Conservation (phyloP, 2,888 invertebrate genomes). For the Metacarcinus magister region DNA sequence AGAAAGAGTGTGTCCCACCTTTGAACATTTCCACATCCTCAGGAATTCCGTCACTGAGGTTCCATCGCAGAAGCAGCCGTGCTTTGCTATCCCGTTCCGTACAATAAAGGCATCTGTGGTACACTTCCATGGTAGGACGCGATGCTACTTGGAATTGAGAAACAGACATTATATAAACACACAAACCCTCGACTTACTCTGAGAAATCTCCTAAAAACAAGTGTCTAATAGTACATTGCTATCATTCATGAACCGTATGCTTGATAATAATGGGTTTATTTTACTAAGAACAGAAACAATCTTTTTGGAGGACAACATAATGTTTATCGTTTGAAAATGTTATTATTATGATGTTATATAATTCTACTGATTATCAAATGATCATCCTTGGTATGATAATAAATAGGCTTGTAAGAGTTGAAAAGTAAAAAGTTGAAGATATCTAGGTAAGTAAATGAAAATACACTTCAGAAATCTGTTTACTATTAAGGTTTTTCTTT, state of each 20-base stretch:
- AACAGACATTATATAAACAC: too few species aligned
- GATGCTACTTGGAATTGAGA: too few species aligned
- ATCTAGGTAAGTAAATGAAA: too few species aligned
- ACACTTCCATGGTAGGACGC: neutral
- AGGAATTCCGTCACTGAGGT: neutral
- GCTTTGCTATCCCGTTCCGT: neutral
- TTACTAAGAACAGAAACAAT: too few species aligned
- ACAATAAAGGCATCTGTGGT: constrained; percentile 56
- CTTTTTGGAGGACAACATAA: too few species aligned
- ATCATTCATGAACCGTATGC: too few species aligned
- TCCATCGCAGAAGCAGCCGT: neutral
- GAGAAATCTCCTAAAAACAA: too few species aligned
- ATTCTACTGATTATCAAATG: neutral
- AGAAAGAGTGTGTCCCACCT: neutral
- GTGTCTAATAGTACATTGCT: too few species aligned
- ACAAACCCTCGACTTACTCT: too few species aligned
- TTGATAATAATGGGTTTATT: too few species aligned
- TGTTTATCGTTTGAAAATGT: neutral
- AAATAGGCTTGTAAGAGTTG: neutral
- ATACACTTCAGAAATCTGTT: neutral
- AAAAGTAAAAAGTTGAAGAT: neutral
- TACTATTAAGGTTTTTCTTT: neutral
- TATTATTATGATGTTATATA: neutral
- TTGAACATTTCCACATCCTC: neutral
- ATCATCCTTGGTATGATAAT: neutral